phyloP scores from a whole-genome alignment of 1,140 invertebrate genomes.

The Amphibalanus amphitrite region DNA sequence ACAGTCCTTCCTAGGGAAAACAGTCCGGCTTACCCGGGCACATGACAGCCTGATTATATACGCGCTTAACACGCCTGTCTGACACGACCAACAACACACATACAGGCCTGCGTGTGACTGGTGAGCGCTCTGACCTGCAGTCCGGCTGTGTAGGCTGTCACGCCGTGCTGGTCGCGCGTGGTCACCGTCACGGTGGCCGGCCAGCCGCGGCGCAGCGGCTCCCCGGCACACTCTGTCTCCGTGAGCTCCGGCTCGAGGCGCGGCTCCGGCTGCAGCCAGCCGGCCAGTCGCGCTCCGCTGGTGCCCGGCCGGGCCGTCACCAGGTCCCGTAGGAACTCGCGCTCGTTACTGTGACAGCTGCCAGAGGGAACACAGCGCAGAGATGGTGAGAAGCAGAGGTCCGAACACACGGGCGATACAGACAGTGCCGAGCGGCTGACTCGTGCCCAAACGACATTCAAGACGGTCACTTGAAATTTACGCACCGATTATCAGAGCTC shows the following conservation, averaged over 20 bases:
- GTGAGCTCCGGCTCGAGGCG: slow-evolving; percentile 75
- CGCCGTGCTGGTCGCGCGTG: slow-evolving; percentile 81
- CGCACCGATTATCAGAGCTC: no score
- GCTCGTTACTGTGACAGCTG: slow-evolving; percentile 60
- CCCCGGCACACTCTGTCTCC: slow-evolving; percentile 54
- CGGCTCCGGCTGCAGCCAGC: slow-evolving; percentile 85
- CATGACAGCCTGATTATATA: no score
- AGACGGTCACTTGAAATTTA: no score
- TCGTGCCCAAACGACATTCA: no score
- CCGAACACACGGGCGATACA: no score
- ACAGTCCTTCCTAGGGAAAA: no score
- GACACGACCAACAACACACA: no score
- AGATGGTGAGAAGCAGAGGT: no score
- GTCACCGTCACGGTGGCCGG: slow-evolving; percentile 62
- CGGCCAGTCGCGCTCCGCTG: slow-evolving; percentile 73
- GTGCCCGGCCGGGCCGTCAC: slow-evolving; percentile 66
- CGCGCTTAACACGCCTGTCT: no score
- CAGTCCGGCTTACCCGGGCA: no score
- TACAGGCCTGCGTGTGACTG: no score
- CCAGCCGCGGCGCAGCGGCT: slow-evolving; percentile 59
- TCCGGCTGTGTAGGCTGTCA: slow-evolving; percentile 62
- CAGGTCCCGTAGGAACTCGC: slow-evolving; percentile 86
- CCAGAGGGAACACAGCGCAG: background rate
- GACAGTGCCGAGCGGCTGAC: no score
- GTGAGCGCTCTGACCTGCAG: slow-evolving; percentile 69